phyloP scores from a whole-genome alignment of 1,140 invertebrate genomes.

The Drosophila setifemur region DNA sequence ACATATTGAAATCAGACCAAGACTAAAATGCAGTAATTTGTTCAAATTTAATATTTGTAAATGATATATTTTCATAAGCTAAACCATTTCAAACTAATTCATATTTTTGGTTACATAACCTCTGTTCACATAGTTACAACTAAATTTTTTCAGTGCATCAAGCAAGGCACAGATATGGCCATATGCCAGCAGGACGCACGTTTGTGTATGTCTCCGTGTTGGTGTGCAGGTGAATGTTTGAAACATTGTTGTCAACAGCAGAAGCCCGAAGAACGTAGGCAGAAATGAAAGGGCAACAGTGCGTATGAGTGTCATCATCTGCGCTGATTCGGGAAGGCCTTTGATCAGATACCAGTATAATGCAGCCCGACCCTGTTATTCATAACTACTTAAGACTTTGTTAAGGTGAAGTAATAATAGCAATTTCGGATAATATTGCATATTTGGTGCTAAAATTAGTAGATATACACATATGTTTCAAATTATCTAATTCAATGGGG shows the following conservation, averaged over 20 bases:
- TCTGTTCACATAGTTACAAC: no score
- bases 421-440: no score
- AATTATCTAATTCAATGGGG: no score
- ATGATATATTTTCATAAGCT: no score
- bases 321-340: slow-evolving; percentile 53
- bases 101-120: no score
- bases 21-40: no score
- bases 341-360: slow-evolving; percentile 17
- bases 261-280: slow-evolving; percentile 17
- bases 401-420: no score
- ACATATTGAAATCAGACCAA: no score
- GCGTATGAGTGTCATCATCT: slow-evolving; percentile 77
- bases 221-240: slow-evolving; percentile 11
- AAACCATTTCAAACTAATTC: no score
- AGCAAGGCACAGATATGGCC: slow-evolving; percentile 14
- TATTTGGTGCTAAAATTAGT: no score
- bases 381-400: slow-evolving; percentile 14
- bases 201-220: not conserved
- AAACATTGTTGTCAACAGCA: slow-evolving; percentile 78
- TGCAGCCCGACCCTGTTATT: slow-evolving; percentile 17
- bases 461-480: no score
- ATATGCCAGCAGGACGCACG: slow-evolving; percentile 12
- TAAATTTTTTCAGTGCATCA: not conserved
- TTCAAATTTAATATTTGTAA: no score
- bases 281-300: slow-evolving; percentile 70